Conservation (phyloP, 1,140 invertebrate species). For the Hylyphantes graminicola region DNA sequence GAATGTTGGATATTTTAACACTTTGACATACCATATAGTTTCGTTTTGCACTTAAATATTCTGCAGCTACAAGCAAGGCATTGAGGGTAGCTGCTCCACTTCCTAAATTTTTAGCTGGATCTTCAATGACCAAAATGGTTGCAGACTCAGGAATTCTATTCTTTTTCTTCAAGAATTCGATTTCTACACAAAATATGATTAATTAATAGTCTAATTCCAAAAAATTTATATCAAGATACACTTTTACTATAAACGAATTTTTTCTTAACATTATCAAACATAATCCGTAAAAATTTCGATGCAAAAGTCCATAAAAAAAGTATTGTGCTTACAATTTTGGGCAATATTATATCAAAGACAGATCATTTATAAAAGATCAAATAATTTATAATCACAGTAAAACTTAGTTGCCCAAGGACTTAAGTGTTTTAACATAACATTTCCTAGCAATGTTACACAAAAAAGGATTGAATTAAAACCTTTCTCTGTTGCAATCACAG, state of each 20-base stretch:
- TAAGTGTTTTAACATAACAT: no score
- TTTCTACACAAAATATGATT: slow-evolving; percentile 64
- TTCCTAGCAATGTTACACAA: background rate
- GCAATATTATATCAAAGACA: background rate
- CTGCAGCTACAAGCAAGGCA: slow-evolving; percentile 70
- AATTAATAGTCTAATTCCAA: no score
- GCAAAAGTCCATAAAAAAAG: background rate
- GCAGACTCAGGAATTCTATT: slow-evolving; percentile 66
- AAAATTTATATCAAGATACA: no score
- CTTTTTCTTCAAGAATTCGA: slow-evolving; percentile 66
- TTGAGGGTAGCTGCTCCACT: slow-evolving; percentile 73
- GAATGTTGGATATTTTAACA: background rate
- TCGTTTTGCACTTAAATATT: slow-evolving; percentile 69
- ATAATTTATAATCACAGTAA: background rate
- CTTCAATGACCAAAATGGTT: slow-evolving; percentile 68
- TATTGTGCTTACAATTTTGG: background rate
- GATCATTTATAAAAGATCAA: background rate
- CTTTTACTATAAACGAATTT: no score
- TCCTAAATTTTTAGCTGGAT: slow-evolving; percentile 68
- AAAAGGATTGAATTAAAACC: background rate
- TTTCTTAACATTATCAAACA: no score
- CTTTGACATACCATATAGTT: slow-evolving; percentile 67
- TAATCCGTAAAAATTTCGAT: no score
- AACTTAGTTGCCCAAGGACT: background rate
- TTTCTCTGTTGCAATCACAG: slow-evolving; percentile 44